Base-by-base conservation (phyloP, 2,797 vertebrate genomes). In the Ispidina lecontei region DNA sequence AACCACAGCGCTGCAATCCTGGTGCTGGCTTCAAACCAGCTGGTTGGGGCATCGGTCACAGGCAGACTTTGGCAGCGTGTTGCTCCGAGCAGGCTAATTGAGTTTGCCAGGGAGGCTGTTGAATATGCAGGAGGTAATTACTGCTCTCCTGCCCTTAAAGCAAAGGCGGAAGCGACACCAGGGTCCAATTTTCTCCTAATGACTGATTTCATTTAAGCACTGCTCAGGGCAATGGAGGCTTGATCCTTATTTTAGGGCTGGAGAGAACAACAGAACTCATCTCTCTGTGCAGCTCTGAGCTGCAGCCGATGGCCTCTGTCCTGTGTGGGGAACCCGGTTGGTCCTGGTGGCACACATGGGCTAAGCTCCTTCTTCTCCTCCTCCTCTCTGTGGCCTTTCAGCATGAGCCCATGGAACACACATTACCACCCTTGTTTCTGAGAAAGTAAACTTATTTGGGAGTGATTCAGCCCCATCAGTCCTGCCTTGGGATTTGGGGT, bases 161-260 rank as follows among this genome's bases (percentile, higher is more conserved):
- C 84, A 87, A 91, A 89, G 92, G 86, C 44, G 49, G 92, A 94
- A 94, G 62, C 7, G 2, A 83, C 90, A 80, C 89, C 7, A 2
- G 93, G 75, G 81, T 89, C 94, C 69, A 95, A 80, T 95, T 95
- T 96, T 93, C 92, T 94, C 54, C 81, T 95, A 89, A 95, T 87
- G 89, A 59, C 84, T 89, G 93, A 95, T 94, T 91, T 91, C 33
- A 80, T 93, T 91, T 91, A 87, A 87, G 51, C 75, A 52, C 46
- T 91, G 93, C 94, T 95, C 65, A 85, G 89, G 93, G 93, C 87
- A 0, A 52, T 92, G 25, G 8, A 58, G 71, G 56, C 78, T 82
- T 21, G 65, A 12, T 87, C 58, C 12, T 35, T 64, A 60, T 64
- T 74, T 67, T 51, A 44, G 39, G 12, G 31, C 16, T 87, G 70